Conservation (phyloP, 2,888 invertebrate genomes). For the Eupithecia vulgata region DNA sequence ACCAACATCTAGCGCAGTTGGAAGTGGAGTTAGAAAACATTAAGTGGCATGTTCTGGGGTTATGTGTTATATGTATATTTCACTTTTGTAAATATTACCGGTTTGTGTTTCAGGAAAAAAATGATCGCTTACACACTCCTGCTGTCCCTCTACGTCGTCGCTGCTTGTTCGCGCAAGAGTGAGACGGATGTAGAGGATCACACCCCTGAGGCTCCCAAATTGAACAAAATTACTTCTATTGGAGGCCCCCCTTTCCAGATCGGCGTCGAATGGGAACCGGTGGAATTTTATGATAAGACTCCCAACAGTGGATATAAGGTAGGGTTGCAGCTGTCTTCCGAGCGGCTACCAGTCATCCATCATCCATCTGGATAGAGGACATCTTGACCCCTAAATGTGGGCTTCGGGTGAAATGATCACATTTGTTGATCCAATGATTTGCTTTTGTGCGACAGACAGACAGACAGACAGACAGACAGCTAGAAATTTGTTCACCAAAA, state of each 20-base stretch:
- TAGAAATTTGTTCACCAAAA: too few relatives aligned
- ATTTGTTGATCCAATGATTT: too few relatives aligned
- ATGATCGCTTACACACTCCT: background rate
- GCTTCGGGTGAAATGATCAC: too few relatives aligned
- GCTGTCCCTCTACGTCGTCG: background rate
- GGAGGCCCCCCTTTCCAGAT: background rate
- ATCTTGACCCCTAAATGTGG: too few relatives aligned
- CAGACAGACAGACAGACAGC: too few relatives aligned
- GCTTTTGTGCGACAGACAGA: too few relatives aligned
- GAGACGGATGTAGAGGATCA: background rate
- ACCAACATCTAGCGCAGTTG: too few relatives aligned
- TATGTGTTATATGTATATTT: too few relatives aligned
- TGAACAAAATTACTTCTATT: background rate
- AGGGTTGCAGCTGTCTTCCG: background rate
- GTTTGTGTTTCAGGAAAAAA: background rate
- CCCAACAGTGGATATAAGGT: constrained; percentile 1
- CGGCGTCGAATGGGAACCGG: background rate
- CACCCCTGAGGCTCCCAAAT: background rate
- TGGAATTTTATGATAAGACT: background rate
- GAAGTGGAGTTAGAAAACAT: too few relatives aligned
- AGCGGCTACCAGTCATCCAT: background rate
- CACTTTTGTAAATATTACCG: background rate
- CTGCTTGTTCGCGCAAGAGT: background rate
- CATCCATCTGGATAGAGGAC: too few relatives aligned
- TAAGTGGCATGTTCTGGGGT: too few relatives aligned